Base-by-base conservation (phyloP, 2,797 vertebrate genomes). In the Scyliorhinus canicula region DNA sequence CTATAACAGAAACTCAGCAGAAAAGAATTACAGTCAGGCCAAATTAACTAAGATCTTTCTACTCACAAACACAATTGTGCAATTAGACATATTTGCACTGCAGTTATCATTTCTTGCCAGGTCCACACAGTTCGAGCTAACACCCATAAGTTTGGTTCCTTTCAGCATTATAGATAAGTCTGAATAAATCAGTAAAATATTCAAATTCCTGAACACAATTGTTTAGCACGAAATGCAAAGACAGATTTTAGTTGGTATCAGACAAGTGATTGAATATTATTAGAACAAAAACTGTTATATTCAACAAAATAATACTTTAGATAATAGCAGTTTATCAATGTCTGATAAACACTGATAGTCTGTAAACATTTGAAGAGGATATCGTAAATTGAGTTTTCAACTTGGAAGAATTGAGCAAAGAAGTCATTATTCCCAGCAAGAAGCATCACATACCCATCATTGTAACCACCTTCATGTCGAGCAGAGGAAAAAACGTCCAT, bases 401-500 rank as follows among this genome's bases (percentile, higher is more conserved):
- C 65, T 93, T 71, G 67, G 63, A 93, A 93, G 65, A 94, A 94
- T 7, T 74, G 47, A 94, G 93, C 67, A 94, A 40, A 94, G 31
- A 52, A 55, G 93, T 55, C 93, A 94, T 67, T 69, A 94, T 52
- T 71, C 93, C 93, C 67, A 94, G 93, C 69, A 74, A 0, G 97
- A 97, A 96, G 96, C 96, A 96, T 97, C 97, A 99, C 99, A 97
- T 99, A 99, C 99, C 99, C 99, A 97, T 99, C 99, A 97, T 97
- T 97, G 98, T 98, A 98, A 97, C 98, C 97, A 97, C 98, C 98
- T 96, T 99, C 99, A 95, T 97, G 98, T 97, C 98, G 98, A 97
- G 98, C 98, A 96, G 98, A 98, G 97, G 98, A 98, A 98, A 99
- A 98, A 97, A 99, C 98, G 98, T 99, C 99, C 99, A 99, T 99